A percentile compares a stretch with the other conserved stretches of the same genome.
These are phyloP conservation scores for Mungos mungo DNA, from an alignment of 2,113 vertebrate species.

Conservation along the genomic window DNA sequence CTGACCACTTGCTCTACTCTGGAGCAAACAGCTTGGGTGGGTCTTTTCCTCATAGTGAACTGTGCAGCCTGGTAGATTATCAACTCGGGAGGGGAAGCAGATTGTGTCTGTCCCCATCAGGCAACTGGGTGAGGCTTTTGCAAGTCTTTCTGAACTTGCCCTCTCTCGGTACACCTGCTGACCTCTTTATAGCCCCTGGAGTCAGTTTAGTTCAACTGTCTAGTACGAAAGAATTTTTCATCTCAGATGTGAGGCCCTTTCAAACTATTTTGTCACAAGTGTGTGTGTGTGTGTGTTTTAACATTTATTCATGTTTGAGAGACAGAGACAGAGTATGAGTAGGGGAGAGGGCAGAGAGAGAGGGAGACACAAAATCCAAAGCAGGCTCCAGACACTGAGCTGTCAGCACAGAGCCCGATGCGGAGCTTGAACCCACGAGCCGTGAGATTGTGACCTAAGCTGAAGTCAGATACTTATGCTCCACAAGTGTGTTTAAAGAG, in stretches of 20 bases:
- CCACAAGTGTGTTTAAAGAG: not conserved
- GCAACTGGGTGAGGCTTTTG: not conserved
- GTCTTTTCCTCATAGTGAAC: not conserved
- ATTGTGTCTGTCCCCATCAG: not conserved
- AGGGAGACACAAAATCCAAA: no score
- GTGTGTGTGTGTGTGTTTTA: no score
- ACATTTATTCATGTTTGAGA: no score
- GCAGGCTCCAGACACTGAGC: no score
- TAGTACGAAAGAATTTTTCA: not conserved
- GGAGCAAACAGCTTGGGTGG: not conserved
- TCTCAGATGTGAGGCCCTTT: not conserved
- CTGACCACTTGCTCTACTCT: not conserved
- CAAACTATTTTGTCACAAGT: not conserved
- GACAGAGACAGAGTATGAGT: no score
- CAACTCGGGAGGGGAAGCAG: not conserved
- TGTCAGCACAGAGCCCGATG: no score
- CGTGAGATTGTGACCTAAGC: no score
- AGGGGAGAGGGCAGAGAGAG: no score
- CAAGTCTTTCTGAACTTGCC: not conserved
- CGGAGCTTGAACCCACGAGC: no score
- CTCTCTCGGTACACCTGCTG: not conserved
- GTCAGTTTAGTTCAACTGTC: not conserved
- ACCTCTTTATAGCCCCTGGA: not conserved
- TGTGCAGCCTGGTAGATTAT: not conserved
- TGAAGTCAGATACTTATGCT: no score